Evolutionary conservation across 1,140 invertebrate genomes (phyloP).

Genomic region (Heliconius himera): DNA sequence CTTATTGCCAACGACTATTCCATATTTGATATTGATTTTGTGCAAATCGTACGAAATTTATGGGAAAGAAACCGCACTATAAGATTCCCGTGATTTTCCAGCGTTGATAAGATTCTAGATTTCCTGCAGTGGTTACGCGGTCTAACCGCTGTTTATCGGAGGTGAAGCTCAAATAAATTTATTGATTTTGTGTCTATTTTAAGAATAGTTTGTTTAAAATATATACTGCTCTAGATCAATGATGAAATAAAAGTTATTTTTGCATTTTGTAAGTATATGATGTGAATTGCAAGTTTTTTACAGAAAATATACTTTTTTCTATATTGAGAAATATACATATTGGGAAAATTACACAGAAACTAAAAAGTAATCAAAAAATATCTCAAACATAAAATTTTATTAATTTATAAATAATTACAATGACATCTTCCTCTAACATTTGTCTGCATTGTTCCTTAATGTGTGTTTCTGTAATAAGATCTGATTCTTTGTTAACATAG

Average conservation of each 20-base stretch:
- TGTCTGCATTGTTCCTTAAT: conserved; percentile 24
- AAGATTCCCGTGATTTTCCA: conserved; percentile 69
- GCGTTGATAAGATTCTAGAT: conserved; percentile 73
- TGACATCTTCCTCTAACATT: background rate
- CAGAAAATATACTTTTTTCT: too few species aligned
- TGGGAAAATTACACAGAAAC: too few species aligned
- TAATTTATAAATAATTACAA: conserved; percentile 2
- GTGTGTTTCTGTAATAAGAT: conserved; percentile 25
- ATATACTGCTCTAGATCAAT: background rate
- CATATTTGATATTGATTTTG: conserved; percentile 75
- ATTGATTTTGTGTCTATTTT: conserved; percentile 50
- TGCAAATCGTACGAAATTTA: conserved; percentile 66
- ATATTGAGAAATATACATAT: too few species aligned
- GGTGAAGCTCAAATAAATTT: conserved; percentile 68
- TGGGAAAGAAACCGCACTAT: conserved; percentile 69
- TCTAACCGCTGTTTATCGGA: conserved; percentile 69
- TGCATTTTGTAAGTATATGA: too few species aligned
- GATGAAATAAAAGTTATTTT: background rate
- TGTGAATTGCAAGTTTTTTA: background rate
- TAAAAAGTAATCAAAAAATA: background rate
- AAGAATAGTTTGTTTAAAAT: background rate
- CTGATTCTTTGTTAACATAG: conserved; percentile 31
- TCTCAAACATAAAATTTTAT: background rate
- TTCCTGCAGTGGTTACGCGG: conserved; percentile 72
- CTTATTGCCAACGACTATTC: conserved; percentile 63